These are phyloP conservation scores for Lasius platythorax DNA, from an alignment of 2,888 invertebrate species.

Conservation along the genomic window DNA sequence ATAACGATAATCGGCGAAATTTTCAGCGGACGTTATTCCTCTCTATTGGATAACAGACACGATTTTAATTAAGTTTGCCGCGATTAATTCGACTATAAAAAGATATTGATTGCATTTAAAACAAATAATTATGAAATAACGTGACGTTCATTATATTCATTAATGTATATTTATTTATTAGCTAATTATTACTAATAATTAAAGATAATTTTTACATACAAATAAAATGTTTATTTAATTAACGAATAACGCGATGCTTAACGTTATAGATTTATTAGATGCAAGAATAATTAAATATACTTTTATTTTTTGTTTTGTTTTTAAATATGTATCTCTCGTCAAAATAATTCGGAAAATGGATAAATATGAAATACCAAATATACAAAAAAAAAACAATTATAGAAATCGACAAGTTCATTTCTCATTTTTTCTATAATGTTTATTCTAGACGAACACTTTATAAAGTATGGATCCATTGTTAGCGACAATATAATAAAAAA, in stretches of 20 bases:
- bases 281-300: constrained; percentile 20
- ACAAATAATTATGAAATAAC: constrained; percentile 23
- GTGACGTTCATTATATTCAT: not conserved
- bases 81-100: constrained; percentile 22
- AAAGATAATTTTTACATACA: not conserved
- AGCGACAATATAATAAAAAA: constrained; percentile 57
- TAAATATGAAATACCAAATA: not conserved
- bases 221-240: constrained; percentile 25
- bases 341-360: not conserved
- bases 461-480: constrained; percentile 51
- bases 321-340: not conserved
- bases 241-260: not conserved
- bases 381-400: not conserved
- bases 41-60: constrained; percentile 4
- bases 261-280: constrained; percentile 16
- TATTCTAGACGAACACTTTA: constrained; percentile 34
- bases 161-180: constrained; percentile 8
- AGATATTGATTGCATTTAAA: constrained; percentile 5
- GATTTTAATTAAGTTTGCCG: constrained; percentile 2
- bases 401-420: not conserved
- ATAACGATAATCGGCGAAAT: constrained; percentile 17
- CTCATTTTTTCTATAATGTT: constrained; percentile 47
- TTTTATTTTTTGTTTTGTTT: not conserved
- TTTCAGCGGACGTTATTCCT: not conserved
- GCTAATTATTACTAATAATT: not conserved